A percentile compares a stretch with the other conserved stretches of the same genome.
phyloP scores from a whole-genome alignment of 2,888 invertebrate species.

The Drosophila falleni region DNA sequence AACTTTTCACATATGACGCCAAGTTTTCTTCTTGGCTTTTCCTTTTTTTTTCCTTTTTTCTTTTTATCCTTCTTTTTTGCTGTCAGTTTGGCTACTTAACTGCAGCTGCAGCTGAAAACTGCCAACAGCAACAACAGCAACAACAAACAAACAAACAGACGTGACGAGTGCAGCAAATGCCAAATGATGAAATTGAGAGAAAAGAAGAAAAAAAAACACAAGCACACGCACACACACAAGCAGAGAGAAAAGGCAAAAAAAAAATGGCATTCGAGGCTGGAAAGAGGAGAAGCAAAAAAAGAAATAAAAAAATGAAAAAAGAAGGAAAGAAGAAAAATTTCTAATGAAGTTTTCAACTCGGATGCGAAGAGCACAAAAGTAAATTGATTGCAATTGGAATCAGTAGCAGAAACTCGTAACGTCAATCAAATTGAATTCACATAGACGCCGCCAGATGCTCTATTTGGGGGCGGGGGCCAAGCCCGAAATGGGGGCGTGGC shows the following conservation, averaged over 20 bases:
- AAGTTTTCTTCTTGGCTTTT: slow-evolving; percentile 55
- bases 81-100: slow-evolving; percentile 71
- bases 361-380: slow-evolving; percentile 77
- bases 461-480: neutral
- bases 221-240: slow-evolving; percentile 20
- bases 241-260: slow-evolving; percentile 45
- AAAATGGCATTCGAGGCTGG: slow-evolving; percentile 57
- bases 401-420: slow-evolving; percentile 81
- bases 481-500: slow-evolving; percentile 15
- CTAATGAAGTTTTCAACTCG: slow-evolving; percentile 81
- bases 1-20: slow-evolving; percentile 79
- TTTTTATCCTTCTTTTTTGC: slow-evolving; percentile 29
- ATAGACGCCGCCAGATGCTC: slow-evolving; percentile 49
- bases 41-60: slow-evolving; percentile 6
- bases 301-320: slow-evolving; percentile 25
- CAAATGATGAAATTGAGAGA: slow-evolving; percentile 60
- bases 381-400: slow-evolving; percentile 81
- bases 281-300: slow-evolving; percentile 14
- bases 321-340: slow-evolving; percentile 61
- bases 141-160: slow-evolving; percentile 58
- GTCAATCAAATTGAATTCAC: slow-evolving; percentile 81
- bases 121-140: slow-evolving; percentile 34
- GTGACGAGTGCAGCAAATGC: slow-evolving; percentile 66
- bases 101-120: slow-evolving; percentile 58
- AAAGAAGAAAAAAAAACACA: slow-evolving; percentile 19